Percentiles rank a stretch among this genome's conserved stretches.
These are phyloP conservation scores for Macroglossus sobrinus DNA, from an alignment of 2,113 vertebrate species.

Conservation along the genomic window DNA sequence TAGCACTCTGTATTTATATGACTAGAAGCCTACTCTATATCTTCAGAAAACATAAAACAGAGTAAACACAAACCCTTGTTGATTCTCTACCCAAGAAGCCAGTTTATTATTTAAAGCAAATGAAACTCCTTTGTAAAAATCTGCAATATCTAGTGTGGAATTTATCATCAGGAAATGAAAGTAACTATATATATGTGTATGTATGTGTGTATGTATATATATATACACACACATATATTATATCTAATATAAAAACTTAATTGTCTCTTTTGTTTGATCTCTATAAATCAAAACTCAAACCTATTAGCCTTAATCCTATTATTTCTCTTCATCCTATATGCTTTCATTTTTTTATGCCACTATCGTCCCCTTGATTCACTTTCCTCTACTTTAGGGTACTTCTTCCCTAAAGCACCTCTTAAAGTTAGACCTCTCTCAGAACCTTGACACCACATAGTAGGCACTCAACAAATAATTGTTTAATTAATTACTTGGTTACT, in stretches of 20 bases:
- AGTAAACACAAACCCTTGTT: background rate
- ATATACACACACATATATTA: background rate
- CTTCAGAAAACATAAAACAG: background rate
- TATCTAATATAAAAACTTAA: background rate
- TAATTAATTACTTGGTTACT: background rate
- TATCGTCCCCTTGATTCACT: too few species aligned
- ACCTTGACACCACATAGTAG: background rate
- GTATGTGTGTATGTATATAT: background rate
- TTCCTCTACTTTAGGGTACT: background rate
- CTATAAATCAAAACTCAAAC: background rate
- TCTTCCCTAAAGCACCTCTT: background rate
- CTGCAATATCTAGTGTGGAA: background rate
- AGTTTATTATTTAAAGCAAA: background rate
- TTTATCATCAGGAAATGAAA: background rate
- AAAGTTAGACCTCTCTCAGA: background rate
- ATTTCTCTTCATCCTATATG: background rate
- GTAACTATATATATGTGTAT: background rate
- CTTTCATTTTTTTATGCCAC: background rate
- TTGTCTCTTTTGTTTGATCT: background rate
- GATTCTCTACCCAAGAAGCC: background rate
- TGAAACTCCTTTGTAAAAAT: background rate
- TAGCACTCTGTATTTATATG: background rate
- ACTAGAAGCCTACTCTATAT: background rate
- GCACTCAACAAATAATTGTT: background rate
- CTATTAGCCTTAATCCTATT: background rate